Evolutionary conservation across 1,140 invertebrate genomes (phyloP), one percentile per base, ranked within the genome.

Genomic region (Apis florea): DNA sequence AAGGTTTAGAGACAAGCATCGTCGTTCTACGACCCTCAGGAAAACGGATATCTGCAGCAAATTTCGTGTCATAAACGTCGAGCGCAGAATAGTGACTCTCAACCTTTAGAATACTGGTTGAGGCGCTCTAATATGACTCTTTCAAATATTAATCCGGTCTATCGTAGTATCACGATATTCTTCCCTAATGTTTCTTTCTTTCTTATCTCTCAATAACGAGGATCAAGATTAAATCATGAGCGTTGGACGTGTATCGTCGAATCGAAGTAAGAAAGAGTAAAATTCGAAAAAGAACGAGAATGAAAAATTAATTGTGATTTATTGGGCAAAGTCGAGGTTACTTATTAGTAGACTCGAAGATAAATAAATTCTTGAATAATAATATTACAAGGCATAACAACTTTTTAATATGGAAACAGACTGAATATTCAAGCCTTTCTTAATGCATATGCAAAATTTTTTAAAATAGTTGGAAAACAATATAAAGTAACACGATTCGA

Each of bases 11-110:
- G 64, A 75, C 63, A 68, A 76, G 49, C 47, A 51, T 54, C 17
- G 31, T 21, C 26, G 24, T 58, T 17, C 51, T 31, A 49, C 24
- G 70, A 17, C 54, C 51, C 72, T 67, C 51, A 13, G 79, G 72
- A 21, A 59, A 76, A 81, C 79, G 79, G 72, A 76, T 81, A 68
- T 81, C 72, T 53, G 72, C 53, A 51, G 72, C 79, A 81, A 81
- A 81, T 81, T 76, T 81, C 72, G 53, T 40, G 72, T 76, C 72
- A 75, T 81, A 81, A 81, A 75, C 54, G 79, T 75, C 64, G 54
- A 49, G 54, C 56, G 54, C 79, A 81, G 53, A 67, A 51, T 56
- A 61, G 64, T 40, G 79, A 31, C 47, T 76, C 79, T 81, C 79
- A 68, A 61, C 47, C 63, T 58, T 24, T 63, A 5, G 49, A 24